Percentiles rank a stretch among this genome's conserved stretches.
Conservation (phyloP, 2,113 vertebrate species). For the Thinocorus orbignyianus region DNA sequence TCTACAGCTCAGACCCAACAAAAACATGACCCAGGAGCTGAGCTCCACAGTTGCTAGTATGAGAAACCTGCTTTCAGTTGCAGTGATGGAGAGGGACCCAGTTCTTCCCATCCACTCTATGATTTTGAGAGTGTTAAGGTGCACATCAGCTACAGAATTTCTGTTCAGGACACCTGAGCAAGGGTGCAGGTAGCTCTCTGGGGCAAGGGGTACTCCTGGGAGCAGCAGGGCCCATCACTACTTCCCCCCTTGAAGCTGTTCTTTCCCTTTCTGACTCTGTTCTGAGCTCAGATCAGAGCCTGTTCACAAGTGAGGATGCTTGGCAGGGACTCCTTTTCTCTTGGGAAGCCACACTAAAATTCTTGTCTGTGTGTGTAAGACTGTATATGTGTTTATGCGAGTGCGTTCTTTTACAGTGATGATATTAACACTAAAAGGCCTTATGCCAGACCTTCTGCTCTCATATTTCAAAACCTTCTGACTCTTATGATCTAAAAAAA, state of each 20-base stretch:
- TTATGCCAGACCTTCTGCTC: neutral
- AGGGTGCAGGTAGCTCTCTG: neutral
- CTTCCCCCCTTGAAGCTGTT: neutral
- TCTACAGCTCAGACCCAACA: neutral
- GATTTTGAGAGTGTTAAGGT: neutral
- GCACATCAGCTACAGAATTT: neutral
- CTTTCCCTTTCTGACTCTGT: neutral
- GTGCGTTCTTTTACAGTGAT: rapidly evolving
- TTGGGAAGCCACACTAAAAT: neutral
- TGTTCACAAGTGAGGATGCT: neutral
- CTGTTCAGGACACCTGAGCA: neutral
- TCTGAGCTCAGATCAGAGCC: neutral
- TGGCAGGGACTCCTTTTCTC: neutral
- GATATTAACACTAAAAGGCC: neutral
- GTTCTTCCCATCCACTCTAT: neutral
- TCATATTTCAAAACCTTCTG: neutral
- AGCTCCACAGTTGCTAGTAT: neutral
- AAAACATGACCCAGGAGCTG: neutral
- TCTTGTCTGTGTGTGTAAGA: neutral
- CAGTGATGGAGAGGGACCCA: neutral
- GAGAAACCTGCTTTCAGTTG: neutral
- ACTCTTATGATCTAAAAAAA: neutral
- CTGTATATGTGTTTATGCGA: neutral
- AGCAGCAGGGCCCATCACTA: rapidly evolving
- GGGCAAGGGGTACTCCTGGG: neutral